Percentiles rank a stretch among this genome's conserved stretches.
These are phyloP conservation scores for Cavia porcellus DNA, from an alignment of 2,113 vertebrate genomes.

Conservation along the genomic window DNA sequence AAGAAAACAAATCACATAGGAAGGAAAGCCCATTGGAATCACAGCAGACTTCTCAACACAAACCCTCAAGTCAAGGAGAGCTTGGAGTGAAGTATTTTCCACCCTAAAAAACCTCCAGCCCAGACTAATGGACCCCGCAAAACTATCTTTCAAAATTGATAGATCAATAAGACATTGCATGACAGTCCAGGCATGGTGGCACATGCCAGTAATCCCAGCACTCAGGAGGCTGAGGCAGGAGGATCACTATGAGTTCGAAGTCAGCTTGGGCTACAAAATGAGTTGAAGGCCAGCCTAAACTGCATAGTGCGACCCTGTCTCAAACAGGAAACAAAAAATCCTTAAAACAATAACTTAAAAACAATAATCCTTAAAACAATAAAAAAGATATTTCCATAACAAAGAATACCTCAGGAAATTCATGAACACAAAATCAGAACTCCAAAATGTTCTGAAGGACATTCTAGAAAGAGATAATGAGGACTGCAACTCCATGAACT, in stretches of 20 bases:
- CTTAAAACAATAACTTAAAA: too few relatives aligned
- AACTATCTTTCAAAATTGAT: background rate
- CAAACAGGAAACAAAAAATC: too few relatives aligned
- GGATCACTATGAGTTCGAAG: too few relatives aligned
- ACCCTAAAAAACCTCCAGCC: background rate
- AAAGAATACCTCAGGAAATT: background rate
- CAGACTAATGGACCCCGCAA: background rate
- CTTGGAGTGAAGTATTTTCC: background rate
- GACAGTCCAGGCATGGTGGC: background rate
- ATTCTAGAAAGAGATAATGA: background rate
- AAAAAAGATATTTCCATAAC: background rate
- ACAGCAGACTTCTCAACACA: background rate
- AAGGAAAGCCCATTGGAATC: background rate
- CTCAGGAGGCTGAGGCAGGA: too few relatives aligned
- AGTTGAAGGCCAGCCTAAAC: too few relatives aligned
- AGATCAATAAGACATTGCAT: background rate
- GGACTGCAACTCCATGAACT: background rate
- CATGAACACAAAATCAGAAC: background rate
- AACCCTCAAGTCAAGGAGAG: background rate
- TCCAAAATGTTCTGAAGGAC: background rate
- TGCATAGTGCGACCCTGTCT: too few relatives aligned
- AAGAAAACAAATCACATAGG: background rate
- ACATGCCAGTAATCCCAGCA: too few relatives aligned
- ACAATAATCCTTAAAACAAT: too few relatives aligned
- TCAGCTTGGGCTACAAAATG: too few relatives aligned